Conservation (phyloP, 1,140 invertebrate genomes). For the Dendrolimus punctatus region DNA sequence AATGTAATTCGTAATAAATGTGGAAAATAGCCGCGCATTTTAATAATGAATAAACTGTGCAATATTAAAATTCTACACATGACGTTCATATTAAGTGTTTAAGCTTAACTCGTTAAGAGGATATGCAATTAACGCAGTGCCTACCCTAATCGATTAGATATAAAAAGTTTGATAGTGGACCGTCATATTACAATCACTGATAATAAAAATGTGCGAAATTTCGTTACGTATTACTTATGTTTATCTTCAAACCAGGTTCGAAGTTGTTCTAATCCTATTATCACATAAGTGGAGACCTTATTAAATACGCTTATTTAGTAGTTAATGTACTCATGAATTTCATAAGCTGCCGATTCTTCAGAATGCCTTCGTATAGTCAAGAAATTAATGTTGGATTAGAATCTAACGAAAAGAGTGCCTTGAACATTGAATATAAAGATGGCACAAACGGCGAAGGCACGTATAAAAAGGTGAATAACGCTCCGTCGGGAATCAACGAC, state of each 20-base stretch:
- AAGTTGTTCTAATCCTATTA: conserved; percentile 2
- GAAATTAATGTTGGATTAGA: conserved; percentile 55
- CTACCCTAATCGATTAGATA: conserved; percentile 7
- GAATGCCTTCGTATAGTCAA: conserved; percentile 59
- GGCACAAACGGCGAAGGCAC: conserved; percentile 29
- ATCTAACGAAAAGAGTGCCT: conserved; percentile 39
- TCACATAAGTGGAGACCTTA: conserved; percentile 1
- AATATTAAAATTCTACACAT: no score
- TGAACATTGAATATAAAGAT: conserved; percentile 35
- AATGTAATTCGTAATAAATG: conserved; percentile 38
- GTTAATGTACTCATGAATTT: conserved; percentile 17
- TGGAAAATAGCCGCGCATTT: conserved; percentile 39
- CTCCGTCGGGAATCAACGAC: conserved; percentile 38
- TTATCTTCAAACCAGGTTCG: conserved; percentile 8
- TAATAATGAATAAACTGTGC: conserved; percentile 35
- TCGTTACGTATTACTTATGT: conserved; percentile 14
- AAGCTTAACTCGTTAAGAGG: conserved; percentile 9
- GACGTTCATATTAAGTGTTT: conserved; percentile 4
- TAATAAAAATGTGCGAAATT: conserved; percentile 22
- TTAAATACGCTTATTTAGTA: no score
- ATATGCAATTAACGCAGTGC: conserved; percentile 20
- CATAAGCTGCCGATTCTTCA: conserved; percentile 21
- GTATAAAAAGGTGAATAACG: conserved; percentile 25
- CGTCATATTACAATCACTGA: conserved; percentile 5
- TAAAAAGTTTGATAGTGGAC: conserved; percentile 17